These are phyloP conservation scores for Abrostola triplasia DNA, from an alignment of 2,888 invertebrate species.

Conservation along the genomic window DNA sequence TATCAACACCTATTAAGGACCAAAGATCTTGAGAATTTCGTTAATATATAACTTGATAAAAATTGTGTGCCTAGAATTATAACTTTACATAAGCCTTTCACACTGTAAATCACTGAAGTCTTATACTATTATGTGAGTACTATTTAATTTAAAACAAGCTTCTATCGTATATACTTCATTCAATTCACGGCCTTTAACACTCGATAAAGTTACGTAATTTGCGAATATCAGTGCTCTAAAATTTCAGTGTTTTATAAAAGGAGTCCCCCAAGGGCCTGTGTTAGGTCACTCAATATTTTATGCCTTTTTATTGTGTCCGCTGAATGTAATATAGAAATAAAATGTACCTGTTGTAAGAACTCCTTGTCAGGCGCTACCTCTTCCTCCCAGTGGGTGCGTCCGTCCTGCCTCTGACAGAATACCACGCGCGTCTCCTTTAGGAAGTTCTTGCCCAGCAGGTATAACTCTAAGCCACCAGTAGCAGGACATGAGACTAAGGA, in stretches of 20 bases:
- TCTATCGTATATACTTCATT: no score
- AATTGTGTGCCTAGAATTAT: no score
- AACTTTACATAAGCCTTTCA: neutral
- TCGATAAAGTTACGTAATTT: no score
- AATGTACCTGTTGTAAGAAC: conserved; percentile 93
- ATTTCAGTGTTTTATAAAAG: neutral
- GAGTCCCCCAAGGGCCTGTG: neutral
- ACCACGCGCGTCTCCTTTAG: conserved; percentile 96
- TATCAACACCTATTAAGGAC: neutral
- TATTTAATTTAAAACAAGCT: neutral
- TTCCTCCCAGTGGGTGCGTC: conserved; percentile 92
- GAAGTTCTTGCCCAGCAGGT: conserved; percentile 97
- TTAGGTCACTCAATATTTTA: neutral
- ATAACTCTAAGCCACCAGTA: conserved; percentile 94
- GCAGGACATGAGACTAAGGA: conserved; percentile 94
- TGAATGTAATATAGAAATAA: neutral
- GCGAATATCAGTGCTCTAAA: neutral
- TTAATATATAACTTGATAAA: no score
- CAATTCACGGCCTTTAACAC: no score
- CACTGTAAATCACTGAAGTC: neutral
- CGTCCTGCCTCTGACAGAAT: conserved; percentile 90
- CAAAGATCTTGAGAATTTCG: no score
- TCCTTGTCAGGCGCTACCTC: conserved; percentile 96
- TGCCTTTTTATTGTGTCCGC: no score
- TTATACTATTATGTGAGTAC: neutral